Percentiles rank a stretch among this genome's conserved stretches.
Evolutionary conservation across 2,113 vertebrate genomes (phyloP).

Genomic region (Heliornis fulica): DNA sequence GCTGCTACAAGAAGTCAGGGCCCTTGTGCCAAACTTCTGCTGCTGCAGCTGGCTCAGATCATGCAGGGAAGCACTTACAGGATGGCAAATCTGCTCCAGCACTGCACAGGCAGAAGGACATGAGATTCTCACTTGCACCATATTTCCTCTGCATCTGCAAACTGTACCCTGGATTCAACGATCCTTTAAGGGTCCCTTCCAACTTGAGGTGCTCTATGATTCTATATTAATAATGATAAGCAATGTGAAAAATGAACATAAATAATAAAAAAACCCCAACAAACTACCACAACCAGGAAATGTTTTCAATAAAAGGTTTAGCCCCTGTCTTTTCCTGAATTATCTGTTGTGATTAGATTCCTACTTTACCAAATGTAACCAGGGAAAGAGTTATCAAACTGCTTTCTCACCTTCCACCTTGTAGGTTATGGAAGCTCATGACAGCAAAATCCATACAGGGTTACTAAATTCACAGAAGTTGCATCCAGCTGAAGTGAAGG

Average conservation of each 20-base stretch:
- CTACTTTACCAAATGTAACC: neutral
- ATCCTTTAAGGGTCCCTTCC: neutral
- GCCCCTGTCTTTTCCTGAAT: neutral
- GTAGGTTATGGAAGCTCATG: neutral
- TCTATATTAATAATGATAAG: neutral
- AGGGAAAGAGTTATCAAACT: neutral
- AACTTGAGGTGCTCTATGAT: neutral
- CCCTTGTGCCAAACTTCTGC: neutral
- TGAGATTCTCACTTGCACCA: rapidly evolving
- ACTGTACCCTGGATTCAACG: neutral
- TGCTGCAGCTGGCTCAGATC: neutral
- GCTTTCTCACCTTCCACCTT: neutral
- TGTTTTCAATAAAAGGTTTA: neutral
- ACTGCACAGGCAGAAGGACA: neutral
- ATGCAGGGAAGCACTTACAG: neutral
- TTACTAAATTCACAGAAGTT: neutral
- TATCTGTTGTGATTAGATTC: neutral
- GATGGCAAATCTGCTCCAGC: neutral
- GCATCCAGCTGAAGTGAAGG: neutral
- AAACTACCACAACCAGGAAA: neutral
- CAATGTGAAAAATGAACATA: neutral
- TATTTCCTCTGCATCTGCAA: neutral
- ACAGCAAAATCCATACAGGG: neutral
- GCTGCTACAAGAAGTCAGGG: neutral
- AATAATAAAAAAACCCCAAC: too few relatives aligned